Evolutionary conservation across 2,888 invertebrate genomes (phyloP), one percentile per base, ranked within the genome.

Genomic region (Drosophila austrosaltans): DNA sequence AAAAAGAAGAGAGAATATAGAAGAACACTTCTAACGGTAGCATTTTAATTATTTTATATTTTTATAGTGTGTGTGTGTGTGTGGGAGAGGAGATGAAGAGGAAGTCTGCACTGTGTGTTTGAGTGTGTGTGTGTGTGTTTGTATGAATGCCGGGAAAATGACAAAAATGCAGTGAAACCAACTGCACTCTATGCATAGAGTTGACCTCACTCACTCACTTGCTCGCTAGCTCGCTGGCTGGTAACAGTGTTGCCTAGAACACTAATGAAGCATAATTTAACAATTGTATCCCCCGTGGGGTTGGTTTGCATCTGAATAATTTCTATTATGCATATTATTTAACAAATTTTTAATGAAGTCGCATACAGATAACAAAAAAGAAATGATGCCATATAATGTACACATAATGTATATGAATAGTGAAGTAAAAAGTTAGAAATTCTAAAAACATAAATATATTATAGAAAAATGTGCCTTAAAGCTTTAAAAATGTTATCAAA

Each of bases 41-140:
- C 77, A 84, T 89, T 84, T 89, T 87, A 84, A 89, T 84, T 84
- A 84, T 89, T 89, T 84, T 89, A 81, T 77, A 83, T 76, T 84
- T 72, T 80, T 73, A 63, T 16, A 16, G 16, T 16, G 16, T 16
- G 16, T 16, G 16, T 16, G 16, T 16, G 74, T 77, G 62, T 67
- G 66, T 48, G 53, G 40, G 63, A 42, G 63, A 16, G 16, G 16
- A 16, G 16, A 16, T 0, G 16, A 16, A 16, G 16, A 16, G 16
- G 16, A 36, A 62, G 36, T 36, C 59, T n/a, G 59, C 59, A 59
- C 40, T 42, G 40, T 40, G 63, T 58, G 73, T n/a, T 28, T 8
- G 30, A 10, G 28, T 72, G 64, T 53, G 68, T 36, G 6, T 5
- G 32, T 1, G 20, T 63, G 5, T 12, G 22, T 28, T 56, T 44